Conservation (phyloP, 2,888 invertebrate genomes). For the Malthinus seriepunctatus region DNA sequence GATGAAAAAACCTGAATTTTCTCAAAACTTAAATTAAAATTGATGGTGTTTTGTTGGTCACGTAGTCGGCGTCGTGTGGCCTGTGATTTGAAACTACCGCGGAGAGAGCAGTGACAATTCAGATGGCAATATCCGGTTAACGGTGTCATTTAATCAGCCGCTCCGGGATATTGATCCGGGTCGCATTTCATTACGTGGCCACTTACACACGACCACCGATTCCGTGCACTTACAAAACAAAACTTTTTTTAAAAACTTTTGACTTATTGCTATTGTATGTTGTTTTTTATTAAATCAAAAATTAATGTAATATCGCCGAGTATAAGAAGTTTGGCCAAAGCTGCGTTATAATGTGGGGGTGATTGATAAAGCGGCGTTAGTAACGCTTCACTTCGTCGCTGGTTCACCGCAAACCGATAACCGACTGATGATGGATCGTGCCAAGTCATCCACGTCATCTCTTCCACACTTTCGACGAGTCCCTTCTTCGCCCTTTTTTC, state of each 20-base stretch:
- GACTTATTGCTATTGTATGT: neutral
- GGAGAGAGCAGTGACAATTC: slow-evolving; percentile 47
- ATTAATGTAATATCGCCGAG: slow-evolving; percentile 10
- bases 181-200: slow-evolving; percentile 51
- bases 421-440: slow-evolving; percentile 35
- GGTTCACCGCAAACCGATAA: slow-evolving; percentile 38
- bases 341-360: slow-evolving; percentile 30
- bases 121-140: slow-evolving; percentile 53
- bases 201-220: slow-evolving; percentile 41
- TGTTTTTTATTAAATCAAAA: slow-evolving; percentile 2
- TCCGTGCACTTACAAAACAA: slow-evolving; percentile 8
- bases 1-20: too few species aligned
- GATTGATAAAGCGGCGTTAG: slow-evolving; percentile 42
- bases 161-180: slow-evolving; percentile 52
- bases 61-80: slow-evolving; percentile 6
- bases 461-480: slow-evolving; percentile 25
- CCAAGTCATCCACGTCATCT: slow-evolving; percentile 27
- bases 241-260: too few species aligned
- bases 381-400: slow-evolving; percentile 39
- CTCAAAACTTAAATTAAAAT: slow-evolving; percentile 7
- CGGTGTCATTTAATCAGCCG: slow-evolving; percentile 53
- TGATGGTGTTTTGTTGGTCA: slow-evolving; percentile 5
- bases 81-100: slow-evolving; percentile 17
- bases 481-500: slow-evolving; percentile 6
- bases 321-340: slow-evolving; percentile 20